These are phyloP conservation scores for Setipinna tenuifilis DNA, from an alignment of 2,797 vertebrate genomes.

Conservation along the genomic window DNA sequence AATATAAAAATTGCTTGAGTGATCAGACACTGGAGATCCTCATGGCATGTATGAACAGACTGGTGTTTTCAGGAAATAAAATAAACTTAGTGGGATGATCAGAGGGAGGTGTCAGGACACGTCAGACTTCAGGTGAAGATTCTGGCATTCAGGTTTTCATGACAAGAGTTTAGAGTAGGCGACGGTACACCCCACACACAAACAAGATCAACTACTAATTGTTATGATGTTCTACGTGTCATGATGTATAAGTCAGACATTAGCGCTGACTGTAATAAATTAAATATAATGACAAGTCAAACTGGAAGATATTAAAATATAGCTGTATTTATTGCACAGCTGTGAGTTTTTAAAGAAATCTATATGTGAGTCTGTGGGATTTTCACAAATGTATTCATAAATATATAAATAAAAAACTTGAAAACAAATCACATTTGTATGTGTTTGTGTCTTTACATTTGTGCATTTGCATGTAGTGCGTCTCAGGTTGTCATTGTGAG, in stretches of 20 bases:
- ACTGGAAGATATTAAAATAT: conserved; percentile 8
- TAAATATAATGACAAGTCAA: neutral
- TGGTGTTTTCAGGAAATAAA: neutral
- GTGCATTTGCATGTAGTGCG: neutral
- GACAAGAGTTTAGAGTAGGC: neutral
- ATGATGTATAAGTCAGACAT: neutral
- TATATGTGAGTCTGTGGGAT: neutral
- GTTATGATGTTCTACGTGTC: neutral
- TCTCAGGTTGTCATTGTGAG: neutral
- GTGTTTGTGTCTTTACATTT: neutral
- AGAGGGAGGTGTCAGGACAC: neutral
- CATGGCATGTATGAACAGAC: neutral
- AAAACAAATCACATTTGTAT: neutral
- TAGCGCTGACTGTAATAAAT: neutral
- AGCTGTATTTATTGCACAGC: conserved; percentile 13
- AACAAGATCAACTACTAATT: neutral
- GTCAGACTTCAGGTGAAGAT: neutral
- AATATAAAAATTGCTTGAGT: too few species aligned
- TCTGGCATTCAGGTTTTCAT: neutral
- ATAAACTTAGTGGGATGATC: neutral
- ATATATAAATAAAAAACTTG: neutral
- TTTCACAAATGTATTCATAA: conserved; percentile 5
- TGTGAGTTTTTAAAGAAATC: neutral
- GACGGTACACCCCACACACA: neutral
- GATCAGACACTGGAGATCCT: neutral